Conservation (phyloP, 2,888 invertebrate genomes). For the Acrobasis consociella region DNA sequence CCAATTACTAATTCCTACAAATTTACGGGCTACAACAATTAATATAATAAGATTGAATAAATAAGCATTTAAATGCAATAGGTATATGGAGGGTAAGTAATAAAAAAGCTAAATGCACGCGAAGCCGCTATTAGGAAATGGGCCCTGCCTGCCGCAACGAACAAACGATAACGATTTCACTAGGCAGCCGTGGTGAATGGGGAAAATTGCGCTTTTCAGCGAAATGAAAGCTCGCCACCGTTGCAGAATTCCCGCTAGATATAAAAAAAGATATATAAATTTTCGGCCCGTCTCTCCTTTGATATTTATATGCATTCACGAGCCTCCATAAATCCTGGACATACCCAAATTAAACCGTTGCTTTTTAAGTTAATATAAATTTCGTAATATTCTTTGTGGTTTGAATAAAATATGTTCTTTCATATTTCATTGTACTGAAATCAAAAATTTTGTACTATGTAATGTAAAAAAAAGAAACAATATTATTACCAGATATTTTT, state of each 20-base stretch:
- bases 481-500: background rate
- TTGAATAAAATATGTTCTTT: constrained; percentile 11
- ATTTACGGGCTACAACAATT: background rate
- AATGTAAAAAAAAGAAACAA: background rate
- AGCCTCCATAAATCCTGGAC: constrained; percentile 51
- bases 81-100: constrained; percentile 48
- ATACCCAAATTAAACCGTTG: constrained; percentile 26
- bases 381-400: constrained; percentile 13
- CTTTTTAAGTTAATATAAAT: constrained; percentile 19
- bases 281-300: constrained; percentile 51
- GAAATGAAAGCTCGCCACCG: constrained; percentile 69
- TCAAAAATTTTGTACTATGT: background rate
- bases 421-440: background rate
- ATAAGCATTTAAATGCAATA: constrained; percentile 40
- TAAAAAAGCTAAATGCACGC: constrained; percentile 74
- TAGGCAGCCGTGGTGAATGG: constrained; percentile 71
- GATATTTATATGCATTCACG: constrained; percentile 56
- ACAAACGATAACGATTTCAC: constrained; percentile 76
- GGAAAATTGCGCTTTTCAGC: constrained; percentile 80
- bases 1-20: background rate
- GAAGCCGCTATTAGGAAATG: constrained; percentile 77
- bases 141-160: constrained; percentile 62
- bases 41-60: constrained; percentile 18
- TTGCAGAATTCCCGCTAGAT: constrained; percentile 64
- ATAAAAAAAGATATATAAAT: constrained; percentile 56